phyloP scores from a whole-genome alignment of 2,797 vertebrate species.

The Micrastur ruficollis region DNA sequence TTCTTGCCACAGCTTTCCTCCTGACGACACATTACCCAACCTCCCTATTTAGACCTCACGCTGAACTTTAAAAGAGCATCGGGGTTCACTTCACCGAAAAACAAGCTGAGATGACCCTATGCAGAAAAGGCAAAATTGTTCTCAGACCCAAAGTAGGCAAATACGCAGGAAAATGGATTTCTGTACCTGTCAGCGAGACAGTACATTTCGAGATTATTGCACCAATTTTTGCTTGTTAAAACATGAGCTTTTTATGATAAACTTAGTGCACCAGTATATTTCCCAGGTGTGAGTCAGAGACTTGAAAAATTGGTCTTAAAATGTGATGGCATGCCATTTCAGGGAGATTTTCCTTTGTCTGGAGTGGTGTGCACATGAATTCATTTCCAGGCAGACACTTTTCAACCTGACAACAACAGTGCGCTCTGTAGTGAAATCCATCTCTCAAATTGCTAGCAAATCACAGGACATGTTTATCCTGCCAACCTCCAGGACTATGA shows the following conservation, averaged over 20 bases:
- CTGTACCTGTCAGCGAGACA: not conserved
- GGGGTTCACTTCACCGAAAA: not conserved
- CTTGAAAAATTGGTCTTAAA: conserved; percentile 38
- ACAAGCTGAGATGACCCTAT: not conserved
- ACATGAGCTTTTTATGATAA: conserved; percentile 2
- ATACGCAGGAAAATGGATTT: not conserved
- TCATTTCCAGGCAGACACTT: conserved; percentile 47
- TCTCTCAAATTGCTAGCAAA: conserved; percentile 54
- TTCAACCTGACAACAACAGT: conserved; percentile 35
- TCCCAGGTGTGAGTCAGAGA: conserved; percentile 18
- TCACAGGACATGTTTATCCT: conserved; percentile 51
- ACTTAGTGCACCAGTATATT: conserved; percentile 7
- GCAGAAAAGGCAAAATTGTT: not conserved
- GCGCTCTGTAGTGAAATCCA: not conserved
- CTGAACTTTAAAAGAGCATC: not conserved
- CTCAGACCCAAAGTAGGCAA: not conserved
- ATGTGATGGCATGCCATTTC: conserved; percentile 29
- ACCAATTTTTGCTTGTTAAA: conserved; percentile 18
- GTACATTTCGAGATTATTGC: not conserved
- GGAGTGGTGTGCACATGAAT: not conserved
- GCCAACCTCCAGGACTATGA: conserved; percentile 28
- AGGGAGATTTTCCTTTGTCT: conserved; percentile 48
- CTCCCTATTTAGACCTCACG: not conserved
- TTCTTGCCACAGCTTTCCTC: not conserved
- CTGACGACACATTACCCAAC: not conserved